phyloP scores from a whole-genome alignment of 2,113 vertebrate species.

The Hippocampus comes region DNA sequence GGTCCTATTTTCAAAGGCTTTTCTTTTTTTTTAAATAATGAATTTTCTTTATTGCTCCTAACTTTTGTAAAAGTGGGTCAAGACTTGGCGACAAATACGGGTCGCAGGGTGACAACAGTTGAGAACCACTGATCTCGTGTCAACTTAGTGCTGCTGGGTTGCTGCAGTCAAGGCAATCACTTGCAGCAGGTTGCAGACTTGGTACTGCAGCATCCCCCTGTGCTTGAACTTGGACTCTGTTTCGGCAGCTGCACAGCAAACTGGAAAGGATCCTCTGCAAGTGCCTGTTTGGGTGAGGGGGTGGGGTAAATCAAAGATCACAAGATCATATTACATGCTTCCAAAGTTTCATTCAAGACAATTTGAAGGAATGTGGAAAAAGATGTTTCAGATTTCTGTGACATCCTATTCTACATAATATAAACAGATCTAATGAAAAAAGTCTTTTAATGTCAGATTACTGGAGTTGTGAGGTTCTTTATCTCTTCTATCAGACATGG shows the following conservation, averaged over 20 bases:
- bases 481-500: neutral
- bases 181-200: conserved; percentile 65
- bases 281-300: conserved; percentile 36
- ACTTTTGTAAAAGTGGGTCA: too few relatives aligned
- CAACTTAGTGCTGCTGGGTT: neutral
- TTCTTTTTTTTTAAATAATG: too few relatives aligned
- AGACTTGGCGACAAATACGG: too few relatives aligned
- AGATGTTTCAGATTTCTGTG: neutral
- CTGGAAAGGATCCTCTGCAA: conserved; percentile 75
- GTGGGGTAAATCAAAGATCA: neutral
- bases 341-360: neutral
- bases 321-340: neutral
- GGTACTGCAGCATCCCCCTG: conserved; percentile 68
- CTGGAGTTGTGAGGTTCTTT: neutral
- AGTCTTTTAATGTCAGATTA: neutral
- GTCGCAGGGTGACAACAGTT: too few relatives aligned
- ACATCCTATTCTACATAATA: neutral
- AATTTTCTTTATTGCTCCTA: too few relatives aligned
- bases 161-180: conserved; percentile 42
- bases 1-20: too few relatives aligned
- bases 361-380: neutral
- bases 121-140: too few relatives aligned
- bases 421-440: neutral
- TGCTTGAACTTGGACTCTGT: conserved; percentile 25
- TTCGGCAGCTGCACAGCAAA: conserved; percentile 48